phyloP scores from a whole-genome alignment of 2,888 invertebrate species.

The Drosophila affinis region DNA sequence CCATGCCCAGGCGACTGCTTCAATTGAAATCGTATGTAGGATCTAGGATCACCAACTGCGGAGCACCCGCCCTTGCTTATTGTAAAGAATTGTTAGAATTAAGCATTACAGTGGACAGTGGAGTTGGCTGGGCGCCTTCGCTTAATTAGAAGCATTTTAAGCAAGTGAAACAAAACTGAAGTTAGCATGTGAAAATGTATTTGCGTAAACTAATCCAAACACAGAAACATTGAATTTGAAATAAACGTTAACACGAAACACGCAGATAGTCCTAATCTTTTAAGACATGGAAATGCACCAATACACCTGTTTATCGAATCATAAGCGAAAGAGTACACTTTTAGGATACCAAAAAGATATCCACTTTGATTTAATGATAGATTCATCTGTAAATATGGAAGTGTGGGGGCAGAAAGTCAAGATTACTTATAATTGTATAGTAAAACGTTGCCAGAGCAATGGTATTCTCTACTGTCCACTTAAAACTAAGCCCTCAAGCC shows the following conservation, averaged over 20 bases:
- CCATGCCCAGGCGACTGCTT: constrained; percentile 14
- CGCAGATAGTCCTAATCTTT: neutral
- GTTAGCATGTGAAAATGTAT: constrained; percentile 62
- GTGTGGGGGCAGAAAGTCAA: neutral
- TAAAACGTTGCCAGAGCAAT: neutral
- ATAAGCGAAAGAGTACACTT: no score
- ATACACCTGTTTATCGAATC: no score
- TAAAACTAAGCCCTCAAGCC: constrained; percentile 9
- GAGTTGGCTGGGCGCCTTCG: constrained; percentile 38
- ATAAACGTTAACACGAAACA: constrained; percentile 65
- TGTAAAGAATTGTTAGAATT: neutral
- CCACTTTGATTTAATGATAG: neutral
- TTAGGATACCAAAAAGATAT: no score
- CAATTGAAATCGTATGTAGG: constrained; percentile 41
- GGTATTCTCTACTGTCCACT: neutral
- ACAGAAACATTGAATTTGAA: constrained; percentile 74
- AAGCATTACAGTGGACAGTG: constrained; percentile 14
- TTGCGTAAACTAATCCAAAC: constrained; percentile 59
- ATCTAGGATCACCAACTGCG: constrained; percentile 40
- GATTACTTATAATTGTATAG: neutral
- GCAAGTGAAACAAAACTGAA: constrained; percentile 47
- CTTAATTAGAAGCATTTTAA: constrained; percentile 71
- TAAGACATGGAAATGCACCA: neutral
- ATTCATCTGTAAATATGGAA: neutral
- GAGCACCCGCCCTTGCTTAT: constrained; percentile 15